Percentiles rank a stretch among this genome's conserved stretches.
Evolutionary conservation across 1,140 invertebrate genomes (phyloP).

Genomic region (Drosophila bifasciata): DNA sequence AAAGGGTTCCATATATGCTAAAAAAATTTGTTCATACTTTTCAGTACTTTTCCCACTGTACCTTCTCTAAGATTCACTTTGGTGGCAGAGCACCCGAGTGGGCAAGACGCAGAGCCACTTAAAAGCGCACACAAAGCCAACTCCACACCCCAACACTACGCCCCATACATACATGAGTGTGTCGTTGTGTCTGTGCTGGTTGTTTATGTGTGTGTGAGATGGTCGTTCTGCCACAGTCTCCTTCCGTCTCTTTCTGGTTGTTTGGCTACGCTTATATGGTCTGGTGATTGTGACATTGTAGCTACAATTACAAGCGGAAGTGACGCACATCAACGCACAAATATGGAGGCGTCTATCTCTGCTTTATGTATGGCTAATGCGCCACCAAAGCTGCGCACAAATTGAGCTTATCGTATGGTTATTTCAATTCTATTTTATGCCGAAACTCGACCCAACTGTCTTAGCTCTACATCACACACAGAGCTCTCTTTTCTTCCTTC

Average conservation of each 20-base stretch:
- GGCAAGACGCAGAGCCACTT: constrained; percentile 71
- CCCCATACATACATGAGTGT: neutral
- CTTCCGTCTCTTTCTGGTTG: constrained; percentile 5
- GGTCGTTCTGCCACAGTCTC: constrained; percentile 11
- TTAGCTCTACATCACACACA: constrained; percentile 19
- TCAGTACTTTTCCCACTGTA: constrained; percentile 13
- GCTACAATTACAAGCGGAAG: constrained; percentile 82
- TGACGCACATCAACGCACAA: constrained; percentile 76
- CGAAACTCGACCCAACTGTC: constrained; percentile 29
- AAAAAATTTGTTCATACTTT: neutral
- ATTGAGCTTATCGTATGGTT: constrained; percentile 82
- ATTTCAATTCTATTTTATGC: constrained; percentile 83
- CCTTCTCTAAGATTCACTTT: constrained; percentile 67
- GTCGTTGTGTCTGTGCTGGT: constrained; percentile 20
- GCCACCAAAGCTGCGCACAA: constrained; percentile 80
- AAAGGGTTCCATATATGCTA: neutral
- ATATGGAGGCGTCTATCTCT: constrained; percentile 71
- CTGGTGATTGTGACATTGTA: constrained; percentile 82
- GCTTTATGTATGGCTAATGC: constrained; percentile 80
- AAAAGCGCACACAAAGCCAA: constrained; percentile 71
- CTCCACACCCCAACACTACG: neutral
- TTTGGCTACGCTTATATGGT: constrained; percentile 76
- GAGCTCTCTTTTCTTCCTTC: no score
- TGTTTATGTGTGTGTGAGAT: constrained; percentile 40
- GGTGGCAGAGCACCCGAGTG: constrained; percentile 67